phyloP scores from a whole-genome alignment of 2,797 vertebrate species.

The Rhinogobio ventralis region DNA sequence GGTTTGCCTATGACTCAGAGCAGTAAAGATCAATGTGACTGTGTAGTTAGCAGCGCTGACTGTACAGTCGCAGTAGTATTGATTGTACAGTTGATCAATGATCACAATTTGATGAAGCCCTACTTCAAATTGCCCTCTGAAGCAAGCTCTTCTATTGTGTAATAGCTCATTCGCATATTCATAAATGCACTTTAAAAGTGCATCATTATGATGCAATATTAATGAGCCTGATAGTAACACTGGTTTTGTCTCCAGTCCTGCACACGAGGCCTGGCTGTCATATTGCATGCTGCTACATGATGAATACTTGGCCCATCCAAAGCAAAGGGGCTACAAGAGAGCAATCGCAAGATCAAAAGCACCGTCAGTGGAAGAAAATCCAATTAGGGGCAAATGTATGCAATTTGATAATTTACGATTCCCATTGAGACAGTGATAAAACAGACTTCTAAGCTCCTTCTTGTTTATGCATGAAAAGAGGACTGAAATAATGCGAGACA shows the following conservation, averaged over 20 bases:
- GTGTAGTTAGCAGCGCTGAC: background rate
- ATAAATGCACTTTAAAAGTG: constrained; percentile 43
- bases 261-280: constrained; percentile 39
- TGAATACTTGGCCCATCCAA: constrained; percentile 42
- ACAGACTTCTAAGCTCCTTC: constrained; percentile 60
- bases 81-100: constrained; percentile 10
- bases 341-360: constrained; percentile 64
- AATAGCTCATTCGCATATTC: constrained; percentile 43
- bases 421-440: constrained; percentile 64
- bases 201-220: constrained; percentile 56
- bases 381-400: constrained; percentile 67
- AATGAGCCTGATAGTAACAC: constrained; percentile 49
- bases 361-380: constrained; percentile 46
- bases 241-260: constrained; percentile 31
- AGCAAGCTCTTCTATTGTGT: constrained; percentile 40
- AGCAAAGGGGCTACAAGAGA: constrained; percentile 28
- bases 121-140: constrained; percentile 41
- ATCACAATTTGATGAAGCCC: background rate
- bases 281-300: constrained; percentile 24
- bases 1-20: background rate
- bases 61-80: constrained; percentile 8
- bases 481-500: constrained; percentile 54
- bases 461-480: constrained; percentile 60
- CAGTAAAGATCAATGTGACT: background rate
- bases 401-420: constrained; percentile 65